Evolutionary conservation across 2,797 vertebrate species (phyloP).

Genomic region (Siniperca obscura): DNA sequence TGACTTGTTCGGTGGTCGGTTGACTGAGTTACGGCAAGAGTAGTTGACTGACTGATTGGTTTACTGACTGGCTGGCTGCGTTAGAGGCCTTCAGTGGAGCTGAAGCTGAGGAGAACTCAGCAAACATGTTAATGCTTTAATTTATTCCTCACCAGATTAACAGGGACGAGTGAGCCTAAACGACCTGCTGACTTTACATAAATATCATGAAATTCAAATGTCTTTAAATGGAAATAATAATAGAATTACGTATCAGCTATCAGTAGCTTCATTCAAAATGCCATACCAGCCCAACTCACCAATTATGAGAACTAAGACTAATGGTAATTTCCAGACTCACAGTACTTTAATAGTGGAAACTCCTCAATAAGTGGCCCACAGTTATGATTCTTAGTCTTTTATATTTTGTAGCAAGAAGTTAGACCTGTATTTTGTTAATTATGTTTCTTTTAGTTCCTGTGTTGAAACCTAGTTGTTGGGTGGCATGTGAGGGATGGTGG

Average conservation of each 20-base stretch:
- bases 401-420: neutral
- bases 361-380: neutral
- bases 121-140: conserved; percentile 36
- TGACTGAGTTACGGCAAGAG: conserved; percentile 48
- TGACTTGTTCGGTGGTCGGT: conserved; percentile 63
- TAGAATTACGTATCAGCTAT: neutral
- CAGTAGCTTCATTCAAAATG: neutral
- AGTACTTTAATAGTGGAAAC: neutral
- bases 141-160: conserved; percentile 45
- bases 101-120: conserved; percentile 45
- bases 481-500: conserved; percentile 30
- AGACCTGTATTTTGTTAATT: conserved; percentile 18
- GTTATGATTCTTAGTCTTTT: neutral
- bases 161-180: conserved; percentile 31
- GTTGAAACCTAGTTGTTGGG: conserved; percentile 31
- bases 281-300: neutral
- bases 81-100: conserved; percentile 41
- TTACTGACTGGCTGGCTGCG: conserved; percentile 35
- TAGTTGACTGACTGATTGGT: conserved; percentile 52
- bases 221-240: neutral
- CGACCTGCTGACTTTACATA: conserved; percentile 4
- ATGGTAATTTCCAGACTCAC: neutral
- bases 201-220: neutral
- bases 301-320: neutral
- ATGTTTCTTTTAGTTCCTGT: conserved; percentile 13